Percentiles rank a stretch among this genome's conserved stretches.
phyloP scores from a whole-genome alignment of 2,888 invertebrate genomes.

The Parnassius glacialis region DNA sequence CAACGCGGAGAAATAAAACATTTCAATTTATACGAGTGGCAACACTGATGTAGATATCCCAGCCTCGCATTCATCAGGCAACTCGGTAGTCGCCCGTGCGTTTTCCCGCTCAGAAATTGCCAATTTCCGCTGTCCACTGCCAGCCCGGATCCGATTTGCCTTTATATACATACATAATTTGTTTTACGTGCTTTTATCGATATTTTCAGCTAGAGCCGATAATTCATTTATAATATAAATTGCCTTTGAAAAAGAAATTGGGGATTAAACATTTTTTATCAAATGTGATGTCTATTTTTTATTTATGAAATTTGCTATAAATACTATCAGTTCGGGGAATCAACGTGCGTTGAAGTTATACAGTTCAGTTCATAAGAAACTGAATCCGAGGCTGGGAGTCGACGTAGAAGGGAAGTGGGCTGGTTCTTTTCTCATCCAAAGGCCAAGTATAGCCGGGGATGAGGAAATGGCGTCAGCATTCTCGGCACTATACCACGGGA shows the following conservation, averaged over 20 bases:
- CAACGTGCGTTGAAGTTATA: no score
- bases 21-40: constrained; percentile 17
- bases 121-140: constrained; percentile 61
- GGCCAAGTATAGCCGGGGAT: no score
- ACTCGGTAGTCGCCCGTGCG: constrained; percentile 26
- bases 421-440: no score
- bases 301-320: no score
- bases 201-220: constrained; percentile 23
- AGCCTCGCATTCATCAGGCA: constrained; percentile 17
- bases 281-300: no score
- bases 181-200: constrained; percentile 34
- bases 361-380: no score
- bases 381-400: no score
- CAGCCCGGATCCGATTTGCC: constrained; percentile 41
- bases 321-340: no score
- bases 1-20: constrained; percentile 20
- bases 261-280: no score
- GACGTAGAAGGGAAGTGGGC: no score
- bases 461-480: no score
- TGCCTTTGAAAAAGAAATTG: constrained; percentile 4
- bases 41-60: constrained; percentile 20
- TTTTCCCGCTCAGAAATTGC: constrained; percentile 56
- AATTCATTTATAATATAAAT: constrained; percentile 18
- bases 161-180: constrained; percentile 41
- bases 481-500: no score